Evolutionary conservation across 1,140 invertebrate genomes (phyloP).

Genomic region (Brachionus manjavacas): DNA sequence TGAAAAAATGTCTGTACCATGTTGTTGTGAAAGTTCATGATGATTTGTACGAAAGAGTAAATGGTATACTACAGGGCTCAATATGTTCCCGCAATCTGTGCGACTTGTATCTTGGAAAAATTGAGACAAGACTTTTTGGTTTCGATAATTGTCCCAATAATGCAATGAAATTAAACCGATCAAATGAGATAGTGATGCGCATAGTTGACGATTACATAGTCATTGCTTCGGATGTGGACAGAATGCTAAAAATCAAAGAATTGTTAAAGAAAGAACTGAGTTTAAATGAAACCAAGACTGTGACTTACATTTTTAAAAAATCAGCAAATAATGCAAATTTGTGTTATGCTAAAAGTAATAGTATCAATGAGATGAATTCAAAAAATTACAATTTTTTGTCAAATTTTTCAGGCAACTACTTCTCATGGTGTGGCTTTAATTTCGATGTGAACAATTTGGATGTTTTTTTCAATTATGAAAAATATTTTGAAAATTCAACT

Average conservation of each 20-base stretch:
- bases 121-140: conserved; percentile 1
- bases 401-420: conserved; percentile 12
- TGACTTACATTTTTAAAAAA: not conserved
- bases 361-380: not conserved
- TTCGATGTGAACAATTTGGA: conserved; percentile 34
- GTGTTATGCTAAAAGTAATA: not conserved
- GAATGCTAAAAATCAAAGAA: conserved; percentile 1
- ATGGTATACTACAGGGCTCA: conserved; percentile 26
- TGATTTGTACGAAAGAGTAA: conserved; percentile 31
- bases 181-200: conserved; percentile 18
- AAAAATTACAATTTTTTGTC: not conserved
- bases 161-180: not conserved
- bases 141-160: not conserved
- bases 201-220: conserved; percentile 38
- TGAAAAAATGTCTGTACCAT: conserved; percentile 37
- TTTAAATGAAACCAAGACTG: conserved; percentile 23
- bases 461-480: conserved; percentile 38
- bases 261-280: not conserved
- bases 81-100: conserved; percentile 21
- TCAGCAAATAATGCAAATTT: no score
- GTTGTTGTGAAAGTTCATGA: conserved; percentile 33
- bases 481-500: conserved; percentile 12
- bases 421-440: conserved; percentile 30
- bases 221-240: not conserved
- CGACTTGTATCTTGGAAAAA: conserved; percentile 27